phyloP scores from a whole-genome alignment of 2,888 invertebrate genomes.

The Heterodera filipjevi region DNA sequence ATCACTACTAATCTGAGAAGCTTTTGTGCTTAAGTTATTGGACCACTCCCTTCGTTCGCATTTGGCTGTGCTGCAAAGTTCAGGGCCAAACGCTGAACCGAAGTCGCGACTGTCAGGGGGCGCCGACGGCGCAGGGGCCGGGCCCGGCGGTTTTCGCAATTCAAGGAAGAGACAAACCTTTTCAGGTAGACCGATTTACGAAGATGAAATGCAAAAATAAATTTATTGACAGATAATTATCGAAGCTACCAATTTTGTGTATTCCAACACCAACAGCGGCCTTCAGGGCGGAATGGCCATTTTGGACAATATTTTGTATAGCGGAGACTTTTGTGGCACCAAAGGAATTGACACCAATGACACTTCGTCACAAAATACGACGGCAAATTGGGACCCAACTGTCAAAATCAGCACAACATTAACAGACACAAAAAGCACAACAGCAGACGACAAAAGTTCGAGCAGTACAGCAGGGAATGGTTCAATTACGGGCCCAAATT shows the following conservation, averaged over 20 bases:
- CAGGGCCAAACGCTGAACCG: conserved; percentile 1
- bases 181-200: conserved; percentile 21
- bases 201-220: too few relatives aligned
- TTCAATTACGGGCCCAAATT: not conserved
- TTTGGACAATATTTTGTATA: conserved; percentile 31
- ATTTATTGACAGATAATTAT: conserved; percentile 20
- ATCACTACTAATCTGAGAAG: not conserved
- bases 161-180: conserved; percentile 18
- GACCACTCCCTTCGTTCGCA: conserved; percentile 30
- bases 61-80: conserved; percentile 25
- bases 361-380: not conserved
- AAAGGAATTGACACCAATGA: not conserved
- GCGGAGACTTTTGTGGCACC: conserved; percentile 23
- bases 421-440: too few relatives aligned
- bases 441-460: not conserved
- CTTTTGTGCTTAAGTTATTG: conserved; percentile 17
- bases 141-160: conserved; percentile 27
- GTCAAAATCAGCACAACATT: not conserved
- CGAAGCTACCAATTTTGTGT: conserved; percentile 33
- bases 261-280: conserved; percentile 4
- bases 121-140: conserved; percentile 28
- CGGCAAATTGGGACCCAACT: not conserved
- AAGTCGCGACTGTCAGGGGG: conserved; percentile 20
- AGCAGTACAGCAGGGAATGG: not conserved
- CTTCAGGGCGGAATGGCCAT: conserved; percentile 33